Evolutionary conservation across 2,113 vertebrate genomes (phyloP), one percentile per base, ranked within the genome.

Genomic region (Peucedramus taeniatus): DNA sequence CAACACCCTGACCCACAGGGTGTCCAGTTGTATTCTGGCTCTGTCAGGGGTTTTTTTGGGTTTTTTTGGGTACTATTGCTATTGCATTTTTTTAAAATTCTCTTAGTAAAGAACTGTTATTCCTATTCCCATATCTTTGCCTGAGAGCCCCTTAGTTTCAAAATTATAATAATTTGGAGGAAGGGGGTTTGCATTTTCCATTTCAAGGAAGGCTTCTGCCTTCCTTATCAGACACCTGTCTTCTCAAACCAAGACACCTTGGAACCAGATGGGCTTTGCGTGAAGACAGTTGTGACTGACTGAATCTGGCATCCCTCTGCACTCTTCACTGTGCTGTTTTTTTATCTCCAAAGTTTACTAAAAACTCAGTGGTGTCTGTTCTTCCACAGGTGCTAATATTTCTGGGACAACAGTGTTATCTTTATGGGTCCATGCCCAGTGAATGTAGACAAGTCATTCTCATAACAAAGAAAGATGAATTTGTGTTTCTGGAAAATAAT

Each of bases 381-480:
- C 88, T 83, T 60, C 59, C 64, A 78, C 71, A 39, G 71, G 63
- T 86, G 71, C 13, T 77, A 18, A 54, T 90, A 90, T 95, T 90
- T 94, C 68, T 76, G 42, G 51, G 64, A 44, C 75, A 80, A 78
- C 68, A 56, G 50, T 26, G 51, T 82, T 76, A 39, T 83, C 71
- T 80, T 78, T 79, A 64, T 66, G 71, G 81, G 35, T 60, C 37
- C 30, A 1, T 80, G 94, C 59, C 45, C 88, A 71, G 31, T 18
- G 65, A 92, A 95, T 78, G 72, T 94, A 94, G 82, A 92, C 3
- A 4, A 91, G 85, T 60, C 15, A 53, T 53, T 88, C 54, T 93
- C 31, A 10, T 53, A 68, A 71, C 85, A 83, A 90, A 93, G 50
- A 74, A 83, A 70, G 56, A 81, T 89, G 54, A 60, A n/a, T 35